phyloP scores from a whole-genome alignment of 2,888 invertebrate genomes.

The Petrolisthes manimaculis region DNA sequence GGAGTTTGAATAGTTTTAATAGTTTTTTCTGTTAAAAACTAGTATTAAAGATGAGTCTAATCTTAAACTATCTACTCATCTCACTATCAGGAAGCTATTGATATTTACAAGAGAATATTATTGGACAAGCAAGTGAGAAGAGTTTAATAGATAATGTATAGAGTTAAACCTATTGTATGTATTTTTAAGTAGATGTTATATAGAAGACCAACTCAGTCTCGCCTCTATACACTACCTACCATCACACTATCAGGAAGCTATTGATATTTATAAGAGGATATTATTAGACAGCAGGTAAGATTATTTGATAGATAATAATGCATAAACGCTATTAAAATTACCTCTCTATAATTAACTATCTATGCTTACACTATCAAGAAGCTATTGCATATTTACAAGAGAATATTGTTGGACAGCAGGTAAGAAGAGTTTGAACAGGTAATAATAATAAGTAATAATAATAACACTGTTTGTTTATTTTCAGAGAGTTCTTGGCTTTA shows the following conservation, averaged over 20 bases:
- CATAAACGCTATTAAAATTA: too few species aligned
- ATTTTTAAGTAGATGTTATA: too few species aligned
- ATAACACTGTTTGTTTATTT: constrained; percentile 60
- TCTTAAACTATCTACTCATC: constrained; percentile 94
- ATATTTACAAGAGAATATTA: constrained; percentile 94
- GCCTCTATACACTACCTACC: constrained; percentile 96
- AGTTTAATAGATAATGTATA: too few species aligned
- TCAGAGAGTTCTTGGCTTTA: constrained; percentile 88
- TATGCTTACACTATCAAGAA: constrained; percentile 96
- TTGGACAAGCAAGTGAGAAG: constrained; percentile 94
- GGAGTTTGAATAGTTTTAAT: too few species aligned
- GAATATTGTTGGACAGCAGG: constrained; percentile 91
- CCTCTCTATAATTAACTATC: constrained; percentile 81
- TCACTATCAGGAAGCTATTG: constrained; percentile 98
- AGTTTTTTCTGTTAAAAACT: too few species aligned
- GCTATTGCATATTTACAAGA: constrained; percentile 98
- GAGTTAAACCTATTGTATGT: too few species aligned
- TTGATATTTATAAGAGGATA: constrained; percentile 96
- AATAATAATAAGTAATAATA: too few species aligned
- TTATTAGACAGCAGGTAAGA: constrained; percentile 88
- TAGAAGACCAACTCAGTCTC: constrained; percentile 94
- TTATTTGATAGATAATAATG: too few species aligned
- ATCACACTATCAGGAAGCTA: constrained; percentile 97
- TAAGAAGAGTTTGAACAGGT: constrained; percentile 69
- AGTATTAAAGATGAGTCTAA: too few species aligned